Conservation (phyloP, 2,797 vertebrate genomes). For the Hylomyscus alleni region DNA sequence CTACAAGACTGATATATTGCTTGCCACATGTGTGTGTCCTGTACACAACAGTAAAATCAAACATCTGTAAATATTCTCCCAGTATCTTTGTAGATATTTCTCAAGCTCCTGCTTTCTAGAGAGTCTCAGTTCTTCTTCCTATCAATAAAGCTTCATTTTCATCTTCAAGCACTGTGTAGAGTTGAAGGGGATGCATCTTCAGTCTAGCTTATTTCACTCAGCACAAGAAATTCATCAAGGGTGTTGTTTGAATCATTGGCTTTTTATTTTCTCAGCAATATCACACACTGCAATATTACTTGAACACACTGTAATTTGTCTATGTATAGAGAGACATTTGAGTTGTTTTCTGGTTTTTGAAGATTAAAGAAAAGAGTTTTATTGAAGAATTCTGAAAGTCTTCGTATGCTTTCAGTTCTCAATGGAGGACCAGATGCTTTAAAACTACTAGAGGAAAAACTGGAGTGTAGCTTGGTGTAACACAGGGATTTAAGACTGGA, state of each 20-base stretch:
- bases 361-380: background rate
- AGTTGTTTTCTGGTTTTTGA: background rate
- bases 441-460: background rate
- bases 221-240: background rate
- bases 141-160: background rate
- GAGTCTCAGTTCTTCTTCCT: background rate
- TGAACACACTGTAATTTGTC: background rate
- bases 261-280: background rate
- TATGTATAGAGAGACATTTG: too few relatives aligned
- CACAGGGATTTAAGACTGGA: background rate
- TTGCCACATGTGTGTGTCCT: background rate
- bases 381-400: background rate
- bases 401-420: background rate
- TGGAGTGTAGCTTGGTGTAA: background rate
- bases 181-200: background rate
- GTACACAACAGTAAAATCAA: background rate
- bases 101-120: background rate
- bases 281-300: background rate
- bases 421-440: background rate
- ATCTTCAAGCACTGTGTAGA: background rate
- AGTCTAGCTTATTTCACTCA: background rate
- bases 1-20: background rate
- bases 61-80: background rate
- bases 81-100: background rate
- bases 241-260: background rate